phyloP scores from a whole-genome alignment of 2,797 vertebrate genomes.

The Dermochelys coriacea region DNA sequence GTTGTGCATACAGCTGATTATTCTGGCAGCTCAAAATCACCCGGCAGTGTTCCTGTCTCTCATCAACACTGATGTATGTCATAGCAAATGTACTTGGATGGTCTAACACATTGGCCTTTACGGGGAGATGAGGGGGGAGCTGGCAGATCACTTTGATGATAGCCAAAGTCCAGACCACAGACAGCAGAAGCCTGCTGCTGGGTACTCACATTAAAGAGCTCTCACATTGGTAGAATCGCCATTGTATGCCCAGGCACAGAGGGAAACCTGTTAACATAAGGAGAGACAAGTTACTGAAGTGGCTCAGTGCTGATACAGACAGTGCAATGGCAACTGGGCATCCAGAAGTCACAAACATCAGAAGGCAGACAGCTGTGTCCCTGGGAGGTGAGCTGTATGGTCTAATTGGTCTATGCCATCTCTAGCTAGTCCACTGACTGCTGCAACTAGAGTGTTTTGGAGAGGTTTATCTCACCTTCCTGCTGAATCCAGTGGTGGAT shows the following conservation, averaged over 20 bases:
- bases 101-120: conserved; percentile 79
- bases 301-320: conserved; percentile 62
- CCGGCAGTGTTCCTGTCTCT: conserved; percentile 78
- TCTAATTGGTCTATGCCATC: background rate
- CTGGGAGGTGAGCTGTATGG: rapidly evolving
- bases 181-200: conserved; percentile 79
- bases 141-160: conserved; percentile 81
- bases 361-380: background rate
- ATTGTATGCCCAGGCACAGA: background rate
- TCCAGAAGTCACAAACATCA: conserved; percentile 31
- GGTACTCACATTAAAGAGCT: conserved; percentile 85
- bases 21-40: conserved; percentile 82
- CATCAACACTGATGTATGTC: conserved; percentile 82
- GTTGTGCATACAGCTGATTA: conserved; percentile 84
- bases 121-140: conserved; percentile 81
- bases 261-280: conserved; percentile 70
- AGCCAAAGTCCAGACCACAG: conserved; percentile 85
- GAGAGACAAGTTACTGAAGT: conserved; percentile 72
- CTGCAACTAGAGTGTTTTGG: background rate
- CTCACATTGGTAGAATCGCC: conserved; percentile 82
- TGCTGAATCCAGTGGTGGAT: background rate
- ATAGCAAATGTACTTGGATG: conserved; percentile 77
- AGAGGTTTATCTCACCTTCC: background rate
- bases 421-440: background rate
- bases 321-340: conserved; percentile 36